These are phyloP conservation scores for Amblyteles armatorius DNA, from an alignment of 2,888 invertebrate species.

Conservation along the genomic window DNA sequence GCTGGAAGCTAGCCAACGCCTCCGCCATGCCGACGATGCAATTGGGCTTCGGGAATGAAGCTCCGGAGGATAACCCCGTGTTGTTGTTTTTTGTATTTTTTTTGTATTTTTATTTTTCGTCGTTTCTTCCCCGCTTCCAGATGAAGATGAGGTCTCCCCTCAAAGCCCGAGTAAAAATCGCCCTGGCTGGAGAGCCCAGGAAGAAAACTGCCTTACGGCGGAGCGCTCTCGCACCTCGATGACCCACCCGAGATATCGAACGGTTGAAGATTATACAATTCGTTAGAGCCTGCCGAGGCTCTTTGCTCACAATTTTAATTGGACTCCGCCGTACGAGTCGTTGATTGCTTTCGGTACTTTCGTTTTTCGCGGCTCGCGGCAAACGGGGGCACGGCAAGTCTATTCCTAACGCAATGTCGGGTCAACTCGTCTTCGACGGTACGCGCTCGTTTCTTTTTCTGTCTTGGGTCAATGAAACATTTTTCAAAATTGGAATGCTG, in stretches of 20 bases:
- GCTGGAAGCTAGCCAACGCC: slow-evolving; percentile 50
- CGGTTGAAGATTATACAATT: slow-evolving; percentile 60
- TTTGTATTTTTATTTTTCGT: not conserved
- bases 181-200: not conserved
- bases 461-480: too few species aligned
- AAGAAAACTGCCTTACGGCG: slow-evolving; percentile 31
- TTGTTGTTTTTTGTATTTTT: not conserved
- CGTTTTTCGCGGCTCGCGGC: slow-evolving; percentile 33
- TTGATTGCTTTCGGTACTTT: slow-evolving; percentile 40
- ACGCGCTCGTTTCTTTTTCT: too few species aligned
- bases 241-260: slow-evolving; percentile 65
- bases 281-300: slow-evolving; percentile 43
- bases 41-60: slow-evolving; percentile 60
- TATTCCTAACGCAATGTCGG: not conserved
- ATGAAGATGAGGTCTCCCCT: slow-evolving; percentile 57
- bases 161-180: slow-evolving; percentile 26
- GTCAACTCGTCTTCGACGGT: too few species aligned
- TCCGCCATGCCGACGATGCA: slow-evolving; percentile 27
- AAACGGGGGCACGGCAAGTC: not conserved
- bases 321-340: slow-evolving; percentile 28
- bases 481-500: too few species aligned
- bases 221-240: slow-evolving; percentile 58
- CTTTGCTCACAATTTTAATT: slow-evolving; percentile 61
- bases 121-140: not conserved
- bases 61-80: slow-evolving; percentile 55